These are phyloP conservation scores for Cactoblastis cactorum DNA, from an alignment of 2,888 invertebrate species.

Conservation along the genomic window DNA sequence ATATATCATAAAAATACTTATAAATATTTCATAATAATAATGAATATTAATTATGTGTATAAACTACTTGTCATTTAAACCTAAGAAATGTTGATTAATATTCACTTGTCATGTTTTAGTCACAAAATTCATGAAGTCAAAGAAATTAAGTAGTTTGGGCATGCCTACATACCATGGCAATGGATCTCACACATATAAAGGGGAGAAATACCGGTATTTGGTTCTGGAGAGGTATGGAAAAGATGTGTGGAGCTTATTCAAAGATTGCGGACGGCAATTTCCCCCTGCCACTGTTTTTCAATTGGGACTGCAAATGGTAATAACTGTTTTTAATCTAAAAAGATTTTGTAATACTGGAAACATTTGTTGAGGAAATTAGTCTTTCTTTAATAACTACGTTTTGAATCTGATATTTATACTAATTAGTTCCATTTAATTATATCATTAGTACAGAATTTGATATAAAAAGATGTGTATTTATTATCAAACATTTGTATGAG, in stretches of 20 bases:
- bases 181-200: conserved; percentile 89
- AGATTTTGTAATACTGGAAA: background rate
- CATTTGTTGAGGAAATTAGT: too few relatives aligned
- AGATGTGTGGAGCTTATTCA: conserved; percentile 89
- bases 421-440: too few relatives aligned
- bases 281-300: conserved; percentile 87
- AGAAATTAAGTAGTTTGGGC: conserved; percentile 85
- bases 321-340: background rate
- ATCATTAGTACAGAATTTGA: too few relatives aligned
- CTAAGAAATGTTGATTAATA: too few relatives aligned
- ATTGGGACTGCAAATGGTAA: conserved; percentile 90
- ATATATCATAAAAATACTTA: too few relatives aligned
- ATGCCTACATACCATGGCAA: conserved; percentile 91
- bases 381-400: too few relatives aligned
- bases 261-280: conserved; percentile 82
- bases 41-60: too few relatives aligned
- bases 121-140: conserved; percentile 82
- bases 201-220: conserved; percentile 90
- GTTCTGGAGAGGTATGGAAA: conserved; percentile 94
- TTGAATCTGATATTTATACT: too few relatives aligned
- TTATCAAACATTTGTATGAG: too few relatives aligned
- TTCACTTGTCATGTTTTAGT: conserved; percentile 71
- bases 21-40: too few relatives aligned
- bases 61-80: background rate
- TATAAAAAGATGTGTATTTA: too few relatives aligned